phyloP scores from a whole-genome alignment of 2,797 vertebrate species.

The Holocentrus rufus region DNA sequence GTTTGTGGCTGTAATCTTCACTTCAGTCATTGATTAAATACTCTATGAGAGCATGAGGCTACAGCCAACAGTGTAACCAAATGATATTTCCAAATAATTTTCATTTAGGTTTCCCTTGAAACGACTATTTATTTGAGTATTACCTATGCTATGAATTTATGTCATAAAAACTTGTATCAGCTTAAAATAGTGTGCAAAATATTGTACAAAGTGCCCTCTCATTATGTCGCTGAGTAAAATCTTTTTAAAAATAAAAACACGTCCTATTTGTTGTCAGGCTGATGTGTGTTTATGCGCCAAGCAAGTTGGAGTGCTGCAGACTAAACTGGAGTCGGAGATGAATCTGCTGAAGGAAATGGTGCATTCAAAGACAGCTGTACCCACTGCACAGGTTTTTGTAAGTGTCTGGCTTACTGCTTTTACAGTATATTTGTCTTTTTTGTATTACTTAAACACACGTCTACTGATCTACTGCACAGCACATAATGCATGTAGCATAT shows the following conservation, averaged over 20 bases:
- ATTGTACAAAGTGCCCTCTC: no score
- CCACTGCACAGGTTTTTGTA: conserved; percentile 88
- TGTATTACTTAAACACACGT: conserved; percentile 5
- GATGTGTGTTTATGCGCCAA: conserved; percentile 81
- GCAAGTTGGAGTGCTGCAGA: conserved; percentile 81
- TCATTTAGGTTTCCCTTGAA: no score
- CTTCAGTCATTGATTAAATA: not conserved
- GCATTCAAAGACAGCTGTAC: conserved; percentile 80
- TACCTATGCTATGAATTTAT: no score
- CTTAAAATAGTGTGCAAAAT: no score
- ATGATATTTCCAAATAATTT: no score
- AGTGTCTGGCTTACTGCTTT: conserved; percentile 64
- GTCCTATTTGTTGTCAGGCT: conserved; percentile 76
- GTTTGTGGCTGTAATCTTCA: not conserved
- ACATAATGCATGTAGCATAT: not conserved
- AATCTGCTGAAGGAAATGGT: conserved; percentile 80
- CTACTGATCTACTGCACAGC: conserved; percentile 8
- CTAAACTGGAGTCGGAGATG: conserved; percentile 80
- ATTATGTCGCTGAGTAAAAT: not conserved
- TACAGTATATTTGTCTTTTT: not conserved
- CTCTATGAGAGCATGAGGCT: no score
- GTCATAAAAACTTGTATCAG: no score
- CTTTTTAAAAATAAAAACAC: not conserved
- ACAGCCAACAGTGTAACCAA: no score
- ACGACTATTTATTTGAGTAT: no score